Conservation (phyloP, 2,113 vertebrate genomes). For the Strix aluco region DNA sequence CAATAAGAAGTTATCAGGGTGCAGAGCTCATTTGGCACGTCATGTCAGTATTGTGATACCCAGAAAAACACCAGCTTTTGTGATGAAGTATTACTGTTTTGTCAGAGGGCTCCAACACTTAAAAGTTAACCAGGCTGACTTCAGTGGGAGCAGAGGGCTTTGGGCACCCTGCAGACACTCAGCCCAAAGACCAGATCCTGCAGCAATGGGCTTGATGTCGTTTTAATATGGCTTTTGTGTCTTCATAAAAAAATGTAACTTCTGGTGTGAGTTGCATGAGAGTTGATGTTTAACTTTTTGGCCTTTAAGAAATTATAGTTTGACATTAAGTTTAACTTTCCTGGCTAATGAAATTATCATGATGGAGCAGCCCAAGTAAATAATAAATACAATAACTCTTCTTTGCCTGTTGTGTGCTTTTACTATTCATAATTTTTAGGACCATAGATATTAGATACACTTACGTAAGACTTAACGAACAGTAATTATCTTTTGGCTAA, state of each 20-base stretch:
- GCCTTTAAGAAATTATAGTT: slow-evolving; percentile 77
- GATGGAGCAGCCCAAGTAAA: slow-evolving; percentile 76
- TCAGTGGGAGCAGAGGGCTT: not conserved
- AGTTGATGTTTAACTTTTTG: slow-evolving; percentile 76
- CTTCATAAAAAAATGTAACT: slow-evolving; percentile 30
- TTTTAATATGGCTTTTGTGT: slow-evolving; percentile 43
- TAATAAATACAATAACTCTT: slow-evolving; percentile 82
- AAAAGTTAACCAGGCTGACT: not conserved
- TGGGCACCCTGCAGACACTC: not conserved
- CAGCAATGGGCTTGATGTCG: not conserved
- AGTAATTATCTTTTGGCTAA: slow-evolving; percentile 93
- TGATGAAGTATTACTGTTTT: not conserved
- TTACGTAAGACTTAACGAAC: slow-evolving; percentile 85
- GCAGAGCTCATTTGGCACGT: rapidly evolving
- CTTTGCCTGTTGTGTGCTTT: slow-evolving; percentile 79
- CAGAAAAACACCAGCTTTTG: not conserved
- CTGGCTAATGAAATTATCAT: slow-evolving; percentile 78
- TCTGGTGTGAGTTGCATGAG: slow-evolving; percentile 60
- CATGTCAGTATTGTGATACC: not conserved
- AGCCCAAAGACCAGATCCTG: not conserved
- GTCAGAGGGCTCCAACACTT: not conserved
- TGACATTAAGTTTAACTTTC: slow-evolving; percentile 77
- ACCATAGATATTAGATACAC: slow-evolving; percentile 82
- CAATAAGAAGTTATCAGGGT: not conserved
- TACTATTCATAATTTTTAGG: slow-evolving; percentile 83